Evolutionary conservation across 2,888 invertebrate genomes (phyloP).

Genomic region (Psylliodes chrysocephalus): DNA sequence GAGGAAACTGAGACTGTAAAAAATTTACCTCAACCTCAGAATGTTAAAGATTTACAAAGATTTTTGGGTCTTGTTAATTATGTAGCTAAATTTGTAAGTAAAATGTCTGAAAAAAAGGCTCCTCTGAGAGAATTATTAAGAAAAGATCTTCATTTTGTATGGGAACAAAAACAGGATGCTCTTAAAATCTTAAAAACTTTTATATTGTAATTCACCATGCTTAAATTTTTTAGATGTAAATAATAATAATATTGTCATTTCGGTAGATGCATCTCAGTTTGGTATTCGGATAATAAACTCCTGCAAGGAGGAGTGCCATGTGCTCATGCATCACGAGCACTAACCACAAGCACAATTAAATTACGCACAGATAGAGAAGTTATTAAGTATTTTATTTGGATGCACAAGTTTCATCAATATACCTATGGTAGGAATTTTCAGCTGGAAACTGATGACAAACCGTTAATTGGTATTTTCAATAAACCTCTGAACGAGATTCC

Average conservation of each 20-base stretch:
- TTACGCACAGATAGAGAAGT: constrained; percentile 33
- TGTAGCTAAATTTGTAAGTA: not conserved
- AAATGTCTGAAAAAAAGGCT: constrained; percentile 6
- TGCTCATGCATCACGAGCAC: constrained; percentile 37
- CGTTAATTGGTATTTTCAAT: constrained; percentile 16
- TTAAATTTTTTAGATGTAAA: constrained; percentile 34
- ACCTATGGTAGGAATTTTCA: not conserved
- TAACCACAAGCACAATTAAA: constrained; percentile 25
- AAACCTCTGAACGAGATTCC: constrained; percentile 22
- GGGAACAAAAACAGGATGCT: constrained; percentile 25
- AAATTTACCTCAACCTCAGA: not conserved
- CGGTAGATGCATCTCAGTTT: constrained; percentile 42
- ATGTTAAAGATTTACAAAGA: not conserved
- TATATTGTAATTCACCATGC: constrained; percentile 22
- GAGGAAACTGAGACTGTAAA: not conserved
- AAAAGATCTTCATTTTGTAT: constrained; percentile 6
- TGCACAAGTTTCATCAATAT: constrained; percentile 2
- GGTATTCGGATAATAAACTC: constrained; percentile 38
- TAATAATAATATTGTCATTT: constrained; percentile 30
- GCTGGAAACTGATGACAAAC: constrained; percentile 11
- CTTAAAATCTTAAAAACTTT: constrained; percentile 31
- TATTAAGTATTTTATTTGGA: constrained; percentile 25
- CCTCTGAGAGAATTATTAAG: not conserved
- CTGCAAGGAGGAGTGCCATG: constrained; percentile 39
- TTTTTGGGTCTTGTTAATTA: not conserved